Evolutionary conservation across 53 echinoderm and acorn worm genomes (phyloP).

Genomic region (Hippasteria phrygiana): DNA sequence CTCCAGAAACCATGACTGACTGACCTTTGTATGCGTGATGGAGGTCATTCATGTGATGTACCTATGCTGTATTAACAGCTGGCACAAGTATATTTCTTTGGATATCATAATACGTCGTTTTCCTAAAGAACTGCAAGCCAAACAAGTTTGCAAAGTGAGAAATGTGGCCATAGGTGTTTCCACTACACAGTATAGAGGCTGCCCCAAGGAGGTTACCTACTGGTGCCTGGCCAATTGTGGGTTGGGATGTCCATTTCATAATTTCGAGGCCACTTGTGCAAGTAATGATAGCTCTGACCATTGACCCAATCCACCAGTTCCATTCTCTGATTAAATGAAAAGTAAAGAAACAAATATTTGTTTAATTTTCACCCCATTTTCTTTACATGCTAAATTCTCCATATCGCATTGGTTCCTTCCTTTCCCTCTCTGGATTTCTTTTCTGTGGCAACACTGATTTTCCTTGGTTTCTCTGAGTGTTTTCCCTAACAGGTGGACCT

Average conservation of each 20-base stretch:
- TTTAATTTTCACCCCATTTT: background rate
- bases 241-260: slow-evolving; percentile 54
- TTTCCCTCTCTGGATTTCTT: background rate
- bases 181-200: slow-evolving; percentile 49
- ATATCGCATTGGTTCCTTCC: background rate
- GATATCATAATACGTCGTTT: slow-evolving; percentile 34
- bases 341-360: too few relatives aligned
- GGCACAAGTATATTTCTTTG: slow-evolving; percentile 26
- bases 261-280: slow-evolving; percentile 51
- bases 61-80: slow-evolving; percentile 14
- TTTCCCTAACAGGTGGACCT: slow-evolving; percentile 9
- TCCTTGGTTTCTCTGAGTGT: background rate
- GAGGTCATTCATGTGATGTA: background rate
- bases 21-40: background rate
- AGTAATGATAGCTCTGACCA: slow-evolving; percentile 26
- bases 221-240: slow-evolving; percentile 44
- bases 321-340: too few relatives aligned
- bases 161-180: slow-evolving; percentile 28
- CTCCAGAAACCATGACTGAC: slow-evolving; percentile 33
- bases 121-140: slow-evolving; percentile 28
- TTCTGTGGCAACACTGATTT: background rate
- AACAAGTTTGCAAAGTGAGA: slow-evolving; percentile 15
- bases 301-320: slow-evolving; percentile 27
- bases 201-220: slow-evolving; percentile 39
- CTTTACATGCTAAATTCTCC: background rate